phyloP scores from a whole-genome alignment of 2,797 vertebrate species.

The Onychomys leucogaster region DNA sequence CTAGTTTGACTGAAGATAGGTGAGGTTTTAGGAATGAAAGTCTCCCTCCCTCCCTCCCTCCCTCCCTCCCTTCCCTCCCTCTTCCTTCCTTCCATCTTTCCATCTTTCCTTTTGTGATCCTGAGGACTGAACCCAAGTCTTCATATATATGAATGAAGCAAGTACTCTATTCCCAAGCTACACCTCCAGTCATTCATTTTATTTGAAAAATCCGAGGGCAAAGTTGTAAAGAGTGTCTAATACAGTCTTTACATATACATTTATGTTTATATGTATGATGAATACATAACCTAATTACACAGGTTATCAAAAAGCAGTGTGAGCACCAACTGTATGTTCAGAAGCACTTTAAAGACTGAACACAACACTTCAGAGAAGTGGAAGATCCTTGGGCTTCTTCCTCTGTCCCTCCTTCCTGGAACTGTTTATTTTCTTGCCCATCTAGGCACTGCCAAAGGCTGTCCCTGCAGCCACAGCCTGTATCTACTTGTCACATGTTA shows the following conservation, averaged over 20 bases:
- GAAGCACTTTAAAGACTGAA: background rate
- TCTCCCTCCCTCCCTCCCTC: too few species aligned
- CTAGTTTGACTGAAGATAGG: background rate
- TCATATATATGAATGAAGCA: background rate
- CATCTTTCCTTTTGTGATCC: background rate
- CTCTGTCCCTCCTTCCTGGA: rapidly evolving
- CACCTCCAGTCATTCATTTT: background rate
- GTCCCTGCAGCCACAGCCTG: background rate
- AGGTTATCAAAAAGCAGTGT: background rate
- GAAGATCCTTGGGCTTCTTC: too few species aligned
- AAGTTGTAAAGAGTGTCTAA: background rate
- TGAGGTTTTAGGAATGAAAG: background rate
- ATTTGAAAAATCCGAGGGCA: background rate
- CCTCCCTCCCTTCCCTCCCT: background rate
- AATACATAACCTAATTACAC: background rate
- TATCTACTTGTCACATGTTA: background rate
- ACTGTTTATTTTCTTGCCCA: background rate
- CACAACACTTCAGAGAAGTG: background rate
- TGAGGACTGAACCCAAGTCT: background rate
- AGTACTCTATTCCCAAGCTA: background rate
- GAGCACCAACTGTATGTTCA: background rate
- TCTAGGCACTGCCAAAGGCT: background rate
- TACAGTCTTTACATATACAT: background rate
- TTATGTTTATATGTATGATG: background rate
- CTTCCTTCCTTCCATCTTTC: background rate